These are phyloP conservation scores for Periplaneta americana DNA, from an alignment of 1,140 invertebrate genomes.

Conservation along the genomic window DNA sequence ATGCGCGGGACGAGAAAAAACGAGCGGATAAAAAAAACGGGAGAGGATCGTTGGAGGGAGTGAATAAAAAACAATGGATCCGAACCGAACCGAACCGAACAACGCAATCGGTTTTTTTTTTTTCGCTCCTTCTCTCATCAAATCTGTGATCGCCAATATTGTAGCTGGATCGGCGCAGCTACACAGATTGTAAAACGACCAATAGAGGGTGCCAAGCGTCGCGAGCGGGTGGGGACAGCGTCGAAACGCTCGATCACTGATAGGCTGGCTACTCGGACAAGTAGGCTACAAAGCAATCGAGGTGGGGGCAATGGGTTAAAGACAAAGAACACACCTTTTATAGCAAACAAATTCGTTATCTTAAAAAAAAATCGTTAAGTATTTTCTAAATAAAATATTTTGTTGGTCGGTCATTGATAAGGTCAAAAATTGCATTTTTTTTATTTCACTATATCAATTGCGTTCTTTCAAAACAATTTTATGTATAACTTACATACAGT, in stretches of 20 bases:
- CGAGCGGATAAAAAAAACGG: neutral
- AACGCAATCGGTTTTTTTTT: neutral
- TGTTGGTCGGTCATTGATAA: too few species aligned
- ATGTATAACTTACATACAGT: too few species aligned
- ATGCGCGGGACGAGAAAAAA: neutral
- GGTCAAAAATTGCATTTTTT: too few species aligned
- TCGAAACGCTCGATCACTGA: constrained; percentile 8
- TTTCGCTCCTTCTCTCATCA: constrained; percentile 6
- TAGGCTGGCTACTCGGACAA: constrained; percentile 2
- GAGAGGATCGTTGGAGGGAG: neutral
- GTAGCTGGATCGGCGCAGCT: neutral
- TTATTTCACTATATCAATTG: too few species aligned
- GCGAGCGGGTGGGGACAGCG: neutral
- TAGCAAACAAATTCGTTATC: neutral
- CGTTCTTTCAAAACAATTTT: too few species aligned
- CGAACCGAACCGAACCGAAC: neutral
- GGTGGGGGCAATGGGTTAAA: neutral
- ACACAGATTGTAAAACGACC: too few species aligned
- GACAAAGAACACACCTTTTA: neutral
- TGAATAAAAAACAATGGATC: neutral
- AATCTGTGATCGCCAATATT: constrained; percentile 11
- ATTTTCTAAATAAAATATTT: too few species aligned
- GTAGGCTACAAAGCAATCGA: too few species aligned
- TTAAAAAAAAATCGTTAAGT: too few species aligned
- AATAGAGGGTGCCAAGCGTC: neutral